These are phyloP conservation scores for Tachypleus tridentatus DNA, from an alignment of 1,140 invertebrate genomes.

Conservation along the genomic window DNA sequence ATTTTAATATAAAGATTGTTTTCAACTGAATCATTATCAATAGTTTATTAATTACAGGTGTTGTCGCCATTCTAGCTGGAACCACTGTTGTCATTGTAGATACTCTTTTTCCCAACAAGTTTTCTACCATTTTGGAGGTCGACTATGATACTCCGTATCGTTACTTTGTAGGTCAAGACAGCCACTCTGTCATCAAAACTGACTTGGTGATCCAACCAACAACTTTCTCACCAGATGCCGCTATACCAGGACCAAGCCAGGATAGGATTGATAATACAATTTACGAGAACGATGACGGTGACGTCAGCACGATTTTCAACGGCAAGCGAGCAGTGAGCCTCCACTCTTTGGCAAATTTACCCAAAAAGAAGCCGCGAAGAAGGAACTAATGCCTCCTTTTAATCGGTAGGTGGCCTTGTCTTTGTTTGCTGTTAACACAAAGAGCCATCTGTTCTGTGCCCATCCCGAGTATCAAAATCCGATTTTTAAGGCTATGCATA, in stretches of 20 bases:
- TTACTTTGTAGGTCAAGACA: constrained; percentile 26
- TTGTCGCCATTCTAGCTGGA: constrained; percentile 57
- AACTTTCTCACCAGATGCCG: too few relatives aligned
- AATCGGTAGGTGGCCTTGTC: not conserved
- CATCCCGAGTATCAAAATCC: too few relatives aligned
- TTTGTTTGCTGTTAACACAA: too few relatives aligned
- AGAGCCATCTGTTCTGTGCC: too few relatives aligned
- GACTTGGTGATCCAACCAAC: too few relatives aligned
- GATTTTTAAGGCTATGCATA: too few relatives aligned
- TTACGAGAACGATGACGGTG: constrained; percentile 13
- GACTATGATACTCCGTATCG: constrained; percentile 82
- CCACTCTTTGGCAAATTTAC: constrained; percentile 22
- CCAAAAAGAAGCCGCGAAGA: constrained; percentile 11
- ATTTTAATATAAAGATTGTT: too few relatives aligned
- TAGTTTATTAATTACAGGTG: constrained; percentile 42
- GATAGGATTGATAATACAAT: constrained; percentile 5
- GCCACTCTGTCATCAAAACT: too few relatives aligned
- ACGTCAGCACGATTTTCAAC: constrained; percentile 18
- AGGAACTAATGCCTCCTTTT: constrained; percentile 4
- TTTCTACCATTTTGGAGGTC: constrained; percentile 81
- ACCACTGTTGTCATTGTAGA: constrained; percentile 67
- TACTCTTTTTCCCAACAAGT: constrained; percentile 73
- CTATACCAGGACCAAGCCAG: too few relatives aligned
- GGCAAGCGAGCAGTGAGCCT: constrained; percentile 24
- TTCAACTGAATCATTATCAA: too few relatives aligned